Evolutionary conservation across 2,797 vertebrate species (phyloP), one percentile per base, ranked within the genome.

Genomic region (Sebastes hopkinsi): DNA sequence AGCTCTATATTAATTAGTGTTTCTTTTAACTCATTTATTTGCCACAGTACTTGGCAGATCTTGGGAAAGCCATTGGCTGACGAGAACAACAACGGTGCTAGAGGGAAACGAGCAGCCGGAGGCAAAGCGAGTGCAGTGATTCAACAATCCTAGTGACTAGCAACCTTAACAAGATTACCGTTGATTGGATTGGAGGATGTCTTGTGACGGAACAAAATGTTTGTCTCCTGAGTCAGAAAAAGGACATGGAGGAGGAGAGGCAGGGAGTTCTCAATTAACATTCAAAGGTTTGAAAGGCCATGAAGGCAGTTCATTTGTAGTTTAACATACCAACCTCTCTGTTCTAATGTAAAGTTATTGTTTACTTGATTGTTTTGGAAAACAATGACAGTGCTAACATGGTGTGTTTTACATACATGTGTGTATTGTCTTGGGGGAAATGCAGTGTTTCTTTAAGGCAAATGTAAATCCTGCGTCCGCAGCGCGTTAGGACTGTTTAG

Each of bases 161-260:
- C 81, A 46, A 38, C 79, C 68, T 65, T 93, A 92, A 94, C 77
- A 20, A 89, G 94, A 95, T 96, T 95, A 94, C 10, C 25, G 75
- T 32, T 95, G 90, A 96, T 94, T 91, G 93, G 94, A 95, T 96
- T 94, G 81, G 83, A 78, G 79, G 75, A 72, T n/a, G 85, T 91
- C 91, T 93, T 89, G 90, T 95, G 92, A 94, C 87, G 32, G 65
- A 67, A 81, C 83, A 75, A 81, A 91, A 79, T 91, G 79, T 84
- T 72, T 76, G 71, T 80, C 75, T 90, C 77, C 79, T 58, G 71
- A 76, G 59, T 74, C 55, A 52, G 58, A 42, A 74, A 82, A 77
- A 73, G 78, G 80, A 77, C 42, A 8, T 8, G 36, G 46, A 71
- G 34, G 32, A 72, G 67, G 46, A 64, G 23, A 67, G 38, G 52